These are phyloP conservation scores for Laticauda colubrina DNA, from an alignment of 2,113 vertebrate species.

Conservation along the genomic window DNA sequence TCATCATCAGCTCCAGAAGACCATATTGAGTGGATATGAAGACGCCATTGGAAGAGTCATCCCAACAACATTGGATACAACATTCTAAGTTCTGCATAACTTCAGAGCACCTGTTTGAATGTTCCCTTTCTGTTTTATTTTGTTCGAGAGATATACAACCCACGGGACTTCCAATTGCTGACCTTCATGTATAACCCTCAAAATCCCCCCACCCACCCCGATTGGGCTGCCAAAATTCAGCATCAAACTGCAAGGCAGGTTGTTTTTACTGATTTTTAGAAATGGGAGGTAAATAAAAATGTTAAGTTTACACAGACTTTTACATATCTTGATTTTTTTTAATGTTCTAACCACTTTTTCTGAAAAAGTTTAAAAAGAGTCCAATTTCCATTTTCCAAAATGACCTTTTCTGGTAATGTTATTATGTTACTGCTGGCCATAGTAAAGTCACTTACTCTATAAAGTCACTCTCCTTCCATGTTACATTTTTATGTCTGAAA, in stretches of 20 bases:
- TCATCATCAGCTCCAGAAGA: neutral
- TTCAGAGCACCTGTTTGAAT: neutral
- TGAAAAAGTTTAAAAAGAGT: neutral
- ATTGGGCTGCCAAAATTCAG: neutral
- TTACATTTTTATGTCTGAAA: neutral
- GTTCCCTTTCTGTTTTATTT: neutral
- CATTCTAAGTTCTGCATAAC: neutral
- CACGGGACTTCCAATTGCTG: neutral
- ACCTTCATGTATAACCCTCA: neutral
- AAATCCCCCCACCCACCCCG: neutral
- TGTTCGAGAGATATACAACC: neutral
- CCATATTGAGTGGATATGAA: neutral
- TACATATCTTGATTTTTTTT: neutral
- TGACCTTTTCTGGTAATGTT: neutral
- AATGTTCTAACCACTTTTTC: neutral
- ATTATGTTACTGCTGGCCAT: neutral
- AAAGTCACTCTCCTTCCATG: neutral
- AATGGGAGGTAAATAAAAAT: neutral
- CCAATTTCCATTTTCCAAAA: neutral
- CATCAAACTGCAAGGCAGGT: neutral
- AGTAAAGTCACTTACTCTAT: neutral
- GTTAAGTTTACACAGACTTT: neutral
- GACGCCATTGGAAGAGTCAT: neutral
- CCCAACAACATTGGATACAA: neutral
- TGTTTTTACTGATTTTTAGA: neutral